Evolutionary conservation across 1,140 invertebrate genomes (phyloP), one percentile per base, ranked within the genome.

Genomic region (Uloborus diversus): DNA sequence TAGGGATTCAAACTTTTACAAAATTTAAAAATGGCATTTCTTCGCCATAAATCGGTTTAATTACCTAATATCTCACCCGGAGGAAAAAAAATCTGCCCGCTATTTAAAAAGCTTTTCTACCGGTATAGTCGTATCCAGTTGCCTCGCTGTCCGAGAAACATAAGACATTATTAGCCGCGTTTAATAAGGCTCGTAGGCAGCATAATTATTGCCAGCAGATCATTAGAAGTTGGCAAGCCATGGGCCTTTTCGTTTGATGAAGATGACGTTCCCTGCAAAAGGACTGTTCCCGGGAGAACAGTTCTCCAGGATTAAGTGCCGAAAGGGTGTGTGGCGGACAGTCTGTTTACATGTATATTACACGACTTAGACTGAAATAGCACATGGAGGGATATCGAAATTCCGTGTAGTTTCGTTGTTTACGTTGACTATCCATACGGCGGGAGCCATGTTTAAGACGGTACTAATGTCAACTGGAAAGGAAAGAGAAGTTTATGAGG

Each of bases 341-440:
- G 37, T 65, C 70, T 65, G 73, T 78, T 78, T 78, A 66, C 73
- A 56, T 78, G 73, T 61, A 78, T 78, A 78, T 65, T 78, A 66
- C 73, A 78, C 33, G 73, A 66, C 49, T 65, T 66, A 23, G 47
- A 7, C 47, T 78, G 73, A 78, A 65, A 65, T 66, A 78, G 73
- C 62, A 42, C 73, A 66, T 78, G 28, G 30, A 53, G 30, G 73
- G 73, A 78, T 78, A 78, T 78, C 73, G 73, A 78, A 78, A 78
- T 78, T 78, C 73, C 73, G 61, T 78, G 73, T 78, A 78, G 61
- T 65, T 78, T 47, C 47, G 73, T 78, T 78, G 73, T 78, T 78
- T 78, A 78, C 73, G 73, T 42, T 65, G 73, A 64, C 61, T 66
- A 47, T 49, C 59, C 32, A 37, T 56, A 37, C 61, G 73, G 23